Base-by-base conservation (phyloP, 2,888 invertebrate species). In the Thumatha senex region DNA sequence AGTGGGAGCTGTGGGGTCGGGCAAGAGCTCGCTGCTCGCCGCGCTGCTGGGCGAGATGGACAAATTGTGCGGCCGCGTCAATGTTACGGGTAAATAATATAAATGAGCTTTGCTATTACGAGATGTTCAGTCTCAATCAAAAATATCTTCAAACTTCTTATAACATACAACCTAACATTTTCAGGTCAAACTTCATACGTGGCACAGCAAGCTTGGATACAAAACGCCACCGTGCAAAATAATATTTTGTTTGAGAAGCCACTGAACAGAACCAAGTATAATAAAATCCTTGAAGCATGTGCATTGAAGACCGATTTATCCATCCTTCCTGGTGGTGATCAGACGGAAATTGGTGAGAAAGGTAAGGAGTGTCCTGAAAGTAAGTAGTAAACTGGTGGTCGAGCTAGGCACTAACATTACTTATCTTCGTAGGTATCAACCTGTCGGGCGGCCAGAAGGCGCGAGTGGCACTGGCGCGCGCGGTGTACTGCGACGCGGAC, bases 331-430 rank as follows among this genome's bases (percentile, higher is more conserved):
- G 98, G 96, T 9, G 98, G 99, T 0, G 99, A 99, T 90, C 94
- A 94, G 76, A 99, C 99, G 0, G 99, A 99, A 92, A 99, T 99
- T 63, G 99, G 99, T 51, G 99, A 99, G 88, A 99, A 99, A 89
- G 97, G 97, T 81, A 93, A 40, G 29, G 0, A 13, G n/a, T 1
- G 2, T 12, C 4, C 2, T n/a, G 9, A 11, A 40, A n/a, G 0
- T 8, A 7, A n/a, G n/a, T 15, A 18, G 3, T 39, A 1, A 4
- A 39, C 10, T 38, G 18, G 4, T n/a, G 36, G 15, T 15, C 11
- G 14, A 11, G 14, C 38, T 38, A 11, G n/a, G 14, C 14, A 7
- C 13, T 41, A 14, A 15, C 7, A 39, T n/a, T n/a, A 0, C 7
- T 10, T 11, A 30, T 7, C n/a, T n/a, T n/a, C 33, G n/a, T n/a